A percentile compares a stretch with the other conserved stretches of the same genome.
Evolutionary conservation across 2,888 invertebrate species (phyloP).

Genomic region (Teinopalpus imperialis): DNA sequence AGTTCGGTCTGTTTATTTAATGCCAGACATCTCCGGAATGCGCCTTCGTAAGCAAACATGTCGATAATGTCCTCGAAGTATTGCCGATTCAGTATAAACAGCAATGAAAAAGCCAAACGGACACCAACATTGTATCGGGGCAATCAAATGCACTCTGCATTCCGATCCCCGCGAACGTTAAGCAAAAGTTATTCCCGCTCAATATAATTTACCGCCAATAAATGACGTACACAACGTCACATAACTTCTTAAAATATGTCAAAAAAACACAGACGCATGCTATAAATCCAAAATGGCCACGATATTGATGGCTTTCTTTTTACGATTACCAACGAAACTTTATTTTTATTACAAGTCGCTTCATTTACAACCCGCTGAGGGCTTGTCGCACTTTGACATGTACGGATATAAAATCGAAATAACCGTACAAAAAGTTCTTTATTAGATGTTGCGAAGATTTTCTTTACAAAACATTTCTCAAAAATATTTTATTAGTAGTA

Average conservation of each 20-base stretch:
- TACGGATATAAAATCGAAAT: conserved; percentile 30
- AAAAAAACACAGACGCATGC: conserved; percentile 42
- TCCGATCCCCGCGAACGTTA: conserved; percentile 39
- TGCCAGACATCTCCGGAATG: conserved; percentile 26
- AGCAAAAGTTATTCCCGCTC: conserved; percentile 39
- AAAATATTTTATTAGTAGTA: not conserved
- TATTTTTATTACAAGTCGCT: conserved; percentile 50
- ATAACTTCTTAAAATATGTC: conserved; percentile 46
- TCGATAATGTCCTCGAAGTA: conserved; percentile 9
- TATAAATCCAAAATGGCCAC: conserved; percentile 57
- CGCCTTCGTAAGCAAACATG: conserved; percentile 9
- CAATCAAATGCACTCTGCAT: conserved; percentile 49
- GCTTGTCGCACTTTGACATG: conserved; percentile 43
- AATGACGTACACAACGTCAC: conserved; percentile 40
- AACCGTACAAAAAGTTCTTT: conserved; percentile 31
- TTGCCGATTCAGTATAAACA: conserved; percentile 20
- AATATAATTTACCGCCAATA: conserved; percentile 49
- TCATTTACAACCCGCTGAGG: conserved; percentile 51
- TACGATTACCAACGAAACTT: conserved; percentile 54
- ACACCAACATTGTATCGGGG: conserved; percentile 41
- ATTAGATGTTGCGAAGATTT: conserved; percentile 33
- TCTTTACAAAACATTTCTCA: conserved; percentile 13
- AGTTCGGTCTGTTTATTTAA: conserved; percentile 25
- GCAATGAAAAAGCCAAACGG: conserved; percentile 38
- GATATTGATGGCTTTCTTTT: conserved; percentile 67